Conservation (phyloP, 2,888 invertebrate species). For the Andrena hattorfiana region DNA sequence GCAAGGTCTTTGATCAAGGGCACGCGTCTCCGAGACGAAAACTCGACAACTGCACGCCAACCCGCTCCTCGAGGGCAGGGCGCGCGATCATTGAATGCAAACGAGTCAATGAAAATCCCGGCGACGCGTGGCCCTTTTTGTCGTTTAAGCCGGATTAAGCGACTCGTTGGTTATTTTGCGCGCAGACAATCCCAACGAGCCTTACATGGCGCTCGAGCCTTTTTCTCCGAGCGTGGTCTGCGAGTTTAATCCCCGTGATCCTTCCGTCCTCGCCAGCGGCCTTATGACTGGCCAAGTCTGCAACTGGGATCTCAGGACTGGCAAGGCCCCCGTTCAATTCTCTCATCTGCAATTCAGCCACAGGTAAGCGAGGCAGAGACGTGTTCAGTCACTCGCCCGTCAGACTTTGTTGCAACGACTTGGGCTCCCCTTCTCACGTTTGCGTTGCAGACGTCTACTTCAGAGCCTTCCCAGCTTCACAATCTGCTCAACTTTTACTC, state of each 20-base stretch:
- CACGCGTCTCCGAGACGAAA: background rate
- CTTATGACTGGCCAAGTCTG: conserved; percentile 91
- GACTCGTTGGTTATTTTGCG: conserved; percentile 16
- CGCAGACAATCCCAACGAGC: conserved; percentile 95
- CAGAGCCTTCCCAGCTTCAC: background rate
- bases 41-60: background rate
- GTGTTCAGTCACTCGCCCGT: background rate
- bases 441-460: background rate
- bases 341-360: conserved; percentile 79
- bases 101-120: conserved; percentile 9
- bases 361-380: conserved; percentile 71
- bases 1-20: too few relatives aligned
- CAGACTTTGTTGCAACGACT: background rate
- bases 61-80: background rate
- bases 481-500: background rate
- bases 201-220: conserved; percentile 92
- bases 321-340: conserved; percentile 71
- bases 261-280: conserved; percentile 91
- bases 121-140: background rate
- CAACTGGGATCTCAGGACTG: conserved; percentile 79
- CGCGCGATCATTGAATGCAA: conserved; percentile 8
- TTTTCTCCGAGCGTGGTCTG: conserved; percentile 92
- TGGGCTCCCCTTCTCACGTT: background rate
- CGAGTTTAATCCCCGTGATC: conserved; percentile 96
- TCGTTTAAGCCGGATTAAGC: conserved; percentile 43